Base-by-base conservation (phyloP, 1,140 invertebrate species). In the Magallana gigas region DNA sequence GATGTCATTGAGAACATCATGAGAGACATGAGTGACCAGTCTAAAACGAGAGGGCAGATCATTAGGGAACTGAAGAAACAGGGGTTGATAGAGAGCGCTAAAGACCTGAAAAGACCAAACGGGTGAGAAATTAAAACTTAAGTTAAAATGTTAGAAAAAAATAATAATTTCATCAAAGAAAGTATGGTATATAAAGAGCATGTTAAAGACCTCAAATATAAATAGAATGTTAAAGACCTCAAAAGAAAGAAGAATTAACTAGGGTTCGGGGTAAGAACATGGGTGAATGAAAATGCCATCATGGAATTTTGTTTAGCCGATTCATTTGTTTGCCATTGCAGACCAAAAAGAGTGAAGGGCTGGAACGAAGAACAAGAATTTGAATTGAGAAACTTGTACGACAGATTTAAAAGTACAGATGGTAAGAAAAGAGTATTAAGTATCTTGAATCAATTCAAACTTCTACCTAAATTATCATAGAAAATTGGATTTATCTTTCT, bases 21-120 rank as follows among this genome's bases (percentile, higher is more conserved):
- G 92, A 96, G 97, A 59, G 97, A 97, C 93, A 94, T 98, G 86
- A 97, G 97, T 91, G 97, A 97, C 91, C 96, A 97, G 88, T 96
- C 96, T 64, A 96, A 97, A 91, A 97, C 97, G 1, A 95, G 97
- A 62, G 96, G 97, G 8, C 96, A 96, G 84, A 96, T 98, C 7
- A 96, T 98, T 57, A 97, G 97, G 93, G 98, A 98, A 92, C 94
- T 99, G 48, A 98, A 97, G 92, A 96, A 97, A 89, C 94, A 98
- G 92, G 96, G 96, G 81, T 95, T 98, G 1, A 92, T 94, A 71
- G 84, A 62, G 12, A 92, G 91, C 90, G 92, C 93, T 57, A 92
- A 91, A 82, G 92, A 92, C 71, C 71, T 92, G 48, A 92, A 91
- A 60, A 88, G 85, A 29, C 59, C 71, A 58, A 91, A 88, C 83